Conservation (phyloP, 2,888 invertebrate species). For the Cremastinae sp. region DNA sequence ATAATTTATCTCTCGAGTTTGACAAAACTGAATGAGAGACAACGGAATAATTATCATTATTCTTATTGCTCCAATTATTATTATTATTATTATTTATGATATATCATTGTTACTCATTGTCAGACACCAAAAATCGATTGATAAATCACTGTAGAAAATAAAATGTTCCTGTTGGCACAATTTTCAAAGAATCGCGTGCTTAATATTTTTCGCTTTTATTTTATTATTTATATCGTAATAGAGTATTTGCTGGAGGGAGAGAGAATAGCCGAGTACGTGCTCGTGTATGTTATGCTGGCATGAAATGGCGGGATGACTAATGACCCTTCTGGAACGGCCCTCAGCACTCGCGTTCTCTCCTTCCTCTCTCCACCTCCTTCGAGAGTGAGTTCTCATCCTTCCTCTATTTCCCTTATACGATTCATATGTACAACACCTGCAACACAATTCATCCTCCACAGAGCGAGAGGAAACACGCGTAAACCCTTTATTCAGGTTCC, state of each 20-base stretch:
- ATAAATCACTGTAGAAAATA: background rate
- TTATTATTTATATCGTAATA: conserved; percentile 21
- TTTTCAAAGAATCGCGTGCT: conserved; percentile 35
- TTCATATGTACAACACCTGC: conserved; percentile 39
- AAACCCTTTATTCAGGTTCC: conserved; percentile 27
- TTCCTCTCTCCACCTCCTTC: background rate
- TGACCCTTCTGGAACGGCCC: conserved; percentile 42
- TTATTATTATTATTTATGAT: too few species aligned
- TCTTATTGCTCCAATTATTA: too few species aligned
- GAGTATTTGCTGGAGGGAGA: conserved; percentile 2
- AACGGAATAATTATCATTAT: too few species aligned
- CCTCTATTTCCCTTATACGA: conserved; percentile 25
- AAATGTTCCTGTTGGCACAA: conserved; percentile 1
- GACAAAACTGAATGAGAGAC: too few species aligned
- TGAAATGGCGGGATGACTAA: conserved; percentile 42
- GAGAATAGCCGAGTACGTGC: background rate
- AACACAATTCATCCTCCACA: conserved; percentile 38
- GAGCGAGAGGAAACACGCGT: conserved; percentile 36
- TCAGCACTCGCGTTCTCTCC: conserved; percentile 32
- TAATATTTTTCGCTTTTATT: conserved; percentile 1
- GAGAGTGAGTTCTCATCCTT: conserved; percentile 17
- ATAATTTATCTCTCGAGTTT: too few species aligned
- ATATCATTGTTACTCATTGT: too few species aligned
- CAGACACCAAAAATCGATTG: too few species aligned
- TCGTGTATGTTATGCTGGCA: conserved; percentile 25